phyloP scores from a whole-genome alignment of 2,888 invertebrate genomes.

The Trypoxylon attenuatum region DNA sequence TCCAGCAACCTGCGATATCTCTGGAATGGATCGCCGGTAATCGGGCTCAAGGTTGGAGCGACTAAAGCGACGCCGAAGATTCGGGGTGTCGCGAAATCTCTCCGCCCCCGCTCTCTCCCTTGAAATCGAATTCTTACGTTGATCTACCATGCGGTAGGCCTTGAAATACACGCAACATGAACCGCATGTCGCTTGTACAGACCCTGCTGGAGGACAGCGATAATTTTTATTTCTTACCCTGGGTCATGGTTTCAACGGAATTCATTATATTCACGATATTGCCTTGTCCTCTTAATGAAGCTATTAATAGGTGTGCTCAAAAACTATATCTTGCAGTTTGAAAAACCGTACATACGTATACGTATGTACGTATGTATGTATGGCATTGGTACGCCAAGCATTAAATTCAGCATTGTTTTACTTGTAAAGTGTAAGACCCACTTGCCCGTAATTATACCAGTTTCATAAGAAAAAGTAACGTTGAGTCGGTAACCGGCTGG shows the following conservation, averaged over 20 bases:
- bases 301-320: no score
- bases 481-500: no score
- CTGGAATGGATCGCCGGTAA: conserved; percentile 68
- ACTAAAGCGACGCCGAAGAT: conserved; percentile 37
- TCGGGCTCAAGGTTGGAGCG: conserved; percentile 66
- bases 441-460: no score
- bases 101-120: conserved; percentile 22
- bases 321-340: no score
- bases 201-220: conserved; percentile 18
- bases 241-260: conserved; percentile 45
- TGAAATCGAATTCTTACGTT: conserved; percentile 33
- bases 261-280: conserved; percentile 35
- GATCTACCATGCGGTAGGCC: conserved; percentile 16
- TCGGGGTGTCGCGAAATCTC: conserved; percentile 40
- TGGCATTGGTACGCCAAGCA: no score
- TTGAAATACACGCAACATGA: conserved; percentile 18
- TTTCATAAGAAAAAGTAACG: no score
- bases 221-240: conserved; percentile 48
- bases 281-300: no score
- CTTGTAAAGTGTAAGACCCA: no score
- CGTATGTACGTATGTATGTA: no score
- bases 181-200: conserved; percentile 7
- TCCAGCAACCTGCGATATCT: conserved; percentile 53
- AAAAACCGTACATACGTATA: background rate
- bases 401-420: no score